These are phyloP conservation scores for Crotalus viridis DNA, from an alignment of 2,113 vertebrate species.

Conservation along the genomic window DNA sequence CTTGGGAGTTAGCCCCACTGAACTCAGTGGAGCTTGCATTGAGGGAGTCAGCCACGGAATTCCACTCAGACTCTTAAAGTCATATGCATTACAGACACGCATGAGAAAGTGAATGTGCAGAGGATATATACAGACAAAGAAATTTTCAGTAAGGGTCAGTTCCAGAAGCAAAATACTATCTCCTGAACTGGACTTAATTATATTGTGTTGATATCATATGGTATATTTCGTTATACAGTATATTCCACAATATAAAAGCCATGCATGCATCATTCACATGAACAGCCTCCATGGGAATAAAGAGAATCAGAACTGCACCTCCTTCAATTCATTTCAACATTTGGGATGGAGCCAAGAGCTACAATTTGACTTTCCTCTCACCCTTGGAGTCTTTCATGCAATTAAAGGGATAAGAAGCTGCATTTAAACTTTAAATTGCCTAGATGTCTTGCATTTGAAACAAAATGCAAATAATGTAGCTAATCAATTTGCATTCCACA, in stretches of 20 bases:
- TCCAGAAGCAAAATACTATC: no score
- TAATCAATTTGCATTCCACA: not conserved
- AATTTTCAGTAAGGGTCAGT: not conserved
- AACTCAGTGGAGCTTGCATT: not conserved
- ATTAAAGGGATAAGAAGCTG: not conserved
- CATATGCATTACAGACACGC: not conserved
- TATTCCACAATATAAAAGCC: not conserved
- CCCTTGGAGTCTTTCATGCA: not conserved
- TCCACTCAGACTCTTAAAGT: no score
- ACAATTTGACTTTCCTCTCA: not conserved
- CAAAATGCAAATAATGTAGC: not conserved
- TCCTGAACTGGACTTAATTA: not conserved
- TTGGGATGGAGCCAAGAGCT: not conserved
- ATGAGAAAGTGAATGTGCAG: fast-evolving
- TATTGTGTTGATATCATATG: not conserved
- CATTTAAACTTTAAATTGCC: not conserved
- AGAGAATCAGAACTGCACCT: not conserved
- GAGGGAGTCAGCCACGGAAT: not conserved
- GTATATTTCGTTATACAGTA: not conserved
- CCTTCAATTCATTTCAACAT: not conserved
- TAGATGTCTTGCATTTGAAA: not conserved
- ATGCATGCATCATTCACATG: not conserved
- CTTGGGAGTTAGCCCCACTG: not conserved
- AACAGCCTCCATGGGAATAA: not conserved
- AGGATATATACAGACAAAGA: not conserved